Evolutionary conservation across 2,888 invertebrate genomes (phyloP).

Genomic region (Nomada ruficornis): DNA sequence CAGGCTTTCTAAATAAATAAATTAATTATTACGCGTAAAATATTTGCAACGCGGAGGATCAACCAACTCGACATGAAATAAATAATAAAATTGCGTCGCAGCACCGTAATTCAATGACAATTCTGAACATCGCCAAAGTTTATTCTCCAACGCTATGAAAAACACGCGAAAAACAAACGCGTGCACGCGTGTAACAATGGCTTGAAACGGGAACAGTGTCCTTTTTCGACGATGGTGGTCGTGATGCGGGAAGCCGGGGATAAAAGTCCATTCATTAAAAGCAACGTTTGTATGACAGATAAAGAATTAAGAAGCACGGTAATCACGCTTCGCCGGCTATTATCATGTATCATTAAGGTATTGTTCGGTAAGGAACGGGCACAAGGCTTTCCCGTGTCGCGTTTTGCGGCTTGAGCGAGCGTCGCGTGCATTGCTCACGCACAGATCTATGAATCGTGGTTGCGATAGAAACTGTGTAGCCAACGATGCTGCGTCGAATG

Average conservation of each 20-base stretch:
- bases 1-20: no score
- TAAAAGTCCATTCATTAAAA: conserved; percentile 47
- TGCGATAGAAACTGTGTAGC: conserved; percentile 15
- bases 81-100: not conserved
- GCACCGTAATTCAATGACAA: not conserved
- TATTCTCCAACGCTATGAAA: not conserved
- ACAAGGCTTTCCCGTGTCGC: conserved; percentile 67
- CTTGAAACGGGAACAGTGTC: conserved; percentile 41
- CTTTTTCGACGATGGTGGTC: conserved; percentile 6
- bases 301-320: conserved; percentile 60
- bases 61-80: no score
- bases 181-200: conserved; percentile 21
- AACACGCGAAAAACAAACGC: not conserved
- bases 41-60: no score
- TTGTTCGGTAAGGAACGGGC: conserved; percentile 69
- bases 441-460: conserved; percentile 44
- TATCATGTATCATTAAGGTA: conserved; percentile 68
- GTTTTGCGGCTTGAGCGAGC: conserved; percentile 38
- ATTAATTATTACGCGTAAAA: no score
- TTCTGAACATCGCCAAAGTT: not conserved
- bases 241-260: conserved; percentile 11
- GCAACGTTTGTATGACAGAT: conserved; percentile 56
- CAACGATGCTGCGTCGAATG: not conserved
- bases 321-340: conserved; percentile 61
- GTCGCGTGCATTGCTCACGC: conserved; percentile 36